phyloP scores from a whole-genome alignment of 1,140 invertebrate species.

The Plodia interpunctella region DNA sequence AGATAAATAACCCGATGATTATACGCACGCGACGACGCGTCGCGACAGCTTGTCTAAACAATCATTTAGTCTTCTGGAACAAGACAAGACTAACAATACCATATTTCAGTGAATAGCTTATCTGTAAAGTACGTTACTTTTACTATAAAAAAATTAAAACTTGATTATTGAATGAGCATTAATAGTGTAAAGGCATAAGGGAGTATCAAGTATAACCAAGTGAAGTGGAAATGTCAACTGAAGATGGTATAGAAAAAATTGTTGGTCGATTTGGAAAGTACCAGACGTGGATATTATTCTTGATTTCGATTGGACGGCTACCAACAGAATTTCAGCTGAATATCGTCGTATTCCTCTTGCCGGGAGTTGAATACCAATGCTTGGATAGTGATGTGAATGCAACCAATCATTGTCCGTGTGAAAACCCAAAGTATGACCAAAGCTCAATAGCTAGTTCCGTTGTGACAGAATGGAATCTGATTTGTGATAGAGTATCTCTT shows the following conservation, averaged over 20 bases:
- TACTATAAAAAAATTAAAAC: no score
- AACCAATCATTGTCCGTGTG: slow-evolving; percentile 64
- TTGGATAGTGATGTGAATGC: slow-evolving; percentile 52
- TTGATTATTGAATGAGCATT: no score
- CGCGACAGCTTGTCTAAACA: neutral
- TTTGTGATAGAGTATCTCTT: slow-evolving; percentile 66
- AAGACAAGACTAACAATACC: no score
- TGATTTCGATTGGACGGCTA: slow-evolving; percentile 80
- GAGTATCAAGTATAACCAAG: no score
- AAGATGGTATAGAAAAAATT: slow-evolving; percentile 48
- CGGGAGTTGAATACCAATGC: slow-evolving; percentile 79
- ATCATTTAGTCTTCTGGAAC: no score
- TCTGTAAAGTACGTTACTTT: no score
- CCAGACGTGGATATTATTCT: slow-evolving; percentile 77
- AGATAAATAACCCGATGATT: neutral
- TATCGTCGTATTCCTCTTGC: slow-evolving; percentile 82
- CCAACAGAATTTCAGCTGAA: slow-evolving; percentile 83
- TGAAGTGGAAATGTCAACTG: slow-evolving; percentile 26
- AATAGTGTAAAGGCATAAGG: no score
- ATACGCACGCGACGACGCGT: no score
- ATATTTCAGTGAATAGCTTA: no score
- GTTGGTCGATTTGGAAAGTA: slow-evolving; percentile 56
- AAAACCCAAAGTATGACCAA: slow-evolving; percentile 66
- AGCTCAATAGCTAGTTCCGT: slow-evolving; percentile 68
- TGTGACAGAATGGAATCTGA: slow-evolving; percentile 75